Evolutionary conservation across 2,113 vertebrate species (phyloP), one percentile per base, ranked within the genome.

Genomic region (Tetrax tetrax): DNA sequence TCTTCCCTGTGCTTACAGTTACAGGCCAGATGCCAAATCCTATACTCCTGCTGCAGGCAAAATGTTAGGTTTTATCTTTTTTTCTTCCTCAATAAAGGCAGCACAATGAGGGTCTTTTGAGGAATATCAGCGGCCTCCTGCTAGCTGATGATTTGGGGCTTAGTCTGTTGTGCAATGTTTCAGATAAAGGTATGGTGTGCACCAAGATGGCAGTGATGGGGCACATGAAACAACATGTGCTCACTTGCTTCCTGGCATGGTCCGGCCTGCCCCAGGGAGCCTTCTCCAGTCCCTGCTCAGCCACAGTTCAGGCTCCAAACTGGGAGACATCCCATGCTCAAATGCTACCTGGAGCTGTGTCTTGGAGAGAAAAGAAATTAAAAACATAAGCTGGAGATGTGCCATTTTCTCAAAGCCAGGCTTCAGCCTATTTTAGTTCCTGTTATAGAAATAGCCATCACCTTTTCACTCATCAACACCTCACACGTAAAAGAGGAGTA

Each of bases 201-300:
- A 61, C 12, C 17, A 53, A 23, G 31, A 63, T 19, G 53, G 45
- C 17, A 45, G 6, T 19, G 41, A 79, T 0, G 1, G 17, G n/a
- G n/a, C n/a, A n/a, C n/a, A n/a, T n/a, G n/a, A n/a, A n/a, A n/a
- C 4, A 35, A 17, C 3, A 8, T 2, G 2, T 54, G 31, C 25
- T 71, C 53, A 31, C 14, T n/a, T 56, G 21, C 17, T 50, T 74
- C 50, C 66, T 45, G 28, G 15, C 6, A 3, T 51, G 53, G 59
- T 23, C 35, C 64, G 61, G 1, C 19, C 33, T 57, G 41, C 10
- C 9, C n/a, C 45, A 70, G 28, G 22, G 35, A 83, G 38, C 11
- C 4, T 64, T 25, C 51, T 8, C 19, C 33, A 82, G n/a, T 13
- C 31, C 33, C 45, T 82, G 35, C 23, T 7, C 23, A 64, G 77